A percentile compares a stretch with the other conserved stretches of the same genome.
Conservation (phyloP, 2,797 vertebrate genomes). For the Chrosomus eos region DNA sequence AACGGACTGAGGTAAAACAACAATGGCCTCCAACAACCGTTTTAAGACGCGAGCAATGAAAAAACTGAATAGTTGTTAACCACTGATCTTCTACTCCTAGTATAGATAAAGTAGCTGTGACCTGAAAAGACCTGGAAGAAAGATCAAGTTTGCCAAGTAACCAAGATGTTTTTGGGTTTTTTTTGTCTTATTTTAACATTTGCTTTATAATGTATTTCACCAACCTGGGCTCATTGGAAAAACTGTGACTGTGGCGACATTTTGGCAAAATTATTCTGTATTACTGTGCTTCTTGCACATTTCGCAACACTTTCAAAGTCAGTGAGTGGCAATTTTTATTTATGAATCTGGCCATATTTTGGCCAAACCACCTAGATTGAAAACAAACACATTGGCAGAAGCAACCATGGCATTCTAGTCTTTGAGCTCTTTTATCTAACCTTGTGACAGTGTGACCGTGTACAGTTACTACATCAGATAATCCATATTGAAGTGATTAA, state of each 20-base stretch:
- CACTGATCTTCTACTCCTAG: background rate
- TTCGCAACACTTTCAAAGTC: background rate
- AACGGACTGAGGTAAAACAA: conserved; percentile 34
- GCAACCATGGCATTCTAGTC: too few species aligned
- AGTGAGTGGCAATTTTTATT: background rate
- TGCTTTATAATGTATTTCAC: background rate
- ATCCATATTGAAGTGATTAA: too few species aligned
- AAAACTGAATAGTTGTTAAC: background rate
- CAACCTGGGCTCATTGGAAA: background rate
- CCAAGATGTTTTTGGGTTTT: too few species aligned
- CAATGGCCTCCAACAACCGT: conserved; percentile 36
- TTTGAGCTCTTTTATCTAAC: too few species aligned
- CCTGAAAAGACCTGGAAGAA: background rate
- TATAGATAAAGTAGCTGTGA: background rate
- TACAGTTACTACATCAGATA: too few species aligned
- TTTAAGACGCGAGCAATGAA: conserved; percentile 9
- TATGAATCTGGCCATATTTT: background rate
- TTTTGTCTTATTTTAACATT: background rate
- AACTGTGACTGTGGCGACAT: background rate
- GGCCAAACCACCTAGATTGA: too few species aligned
- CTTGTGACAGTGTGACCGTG: too few species aligned
- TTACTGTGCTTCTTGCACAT: too few species aligned
- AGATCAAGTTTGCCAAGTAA: background rate
- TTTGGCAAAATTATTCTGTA: background rate
- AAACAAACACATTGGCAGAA: too few species aligned